Evolutionary conservation across 2,888 invertebrate genomes (phyloP).

Genomic region (Heteromyza rotundicornis): DNA sequence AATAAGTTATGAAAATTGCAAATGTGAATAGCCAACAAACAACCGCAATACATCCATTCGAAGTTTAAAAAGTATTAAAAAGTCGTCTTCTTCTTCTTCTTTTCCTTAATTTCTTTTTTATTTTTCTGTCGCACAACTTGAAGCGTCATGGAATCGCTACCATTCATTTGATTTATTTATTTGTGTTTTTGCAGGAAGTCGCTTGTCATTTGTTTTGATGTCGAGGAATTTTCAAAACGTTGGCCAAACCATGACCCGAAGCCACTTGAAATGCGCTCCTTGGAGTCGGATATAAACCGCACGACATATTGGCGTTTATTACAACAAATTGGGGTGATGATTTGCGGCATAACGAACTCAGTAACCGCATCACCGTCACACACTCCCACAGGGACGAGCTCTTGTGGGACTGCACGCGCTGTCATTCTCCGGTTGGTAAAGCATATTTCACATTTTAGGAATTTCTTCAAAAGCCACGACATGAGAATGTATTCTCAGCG

Average conservation of each 20-base stretch:
- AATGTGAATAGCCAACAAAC: slow-evolving; percentile 7
- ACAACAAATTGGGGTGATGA: slow-evolving; percentile 54
- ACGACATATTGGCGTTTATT: slow-evolving; percentile 55
- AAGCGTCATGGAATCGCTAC: slow-evolving; percentile 37
- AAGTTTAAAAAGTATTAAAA: too few species aligned
- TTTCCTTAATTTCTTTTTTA: too few species aligned
- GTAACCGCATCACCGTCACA: not conserved
- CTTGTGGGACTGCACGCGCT: too few species aligned
- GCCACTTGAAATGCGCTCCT: slow-evolving; percentile 29
- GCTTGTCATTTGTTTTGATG: not conserved
- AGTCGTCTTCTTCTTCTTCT: too few species aligned
- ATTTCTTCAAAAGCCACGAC: not conserved
- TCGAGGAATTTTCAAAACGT: not conserved
- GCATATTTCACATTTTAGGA: slow-evolving; percentile 19
- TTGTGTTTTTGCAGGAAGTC: too few species aligned
- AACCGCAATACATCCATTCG: too few species aligned
- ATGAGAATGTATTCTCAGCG: too few species aligned
- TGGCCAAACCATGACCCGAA: slow-evolving; percentile 7
- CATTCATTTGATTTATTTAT: slow-evolving; percentile 45
- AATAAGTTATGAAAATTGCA: slow-evolving; percentile 51
- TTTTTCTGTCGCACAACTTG: too few species aligned
- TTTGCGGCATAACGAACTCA: slow-evolving; percentile 42
- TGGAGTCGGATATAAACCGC: slow-evolving; percentile 31
- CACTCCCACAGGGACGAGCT: too few species aligned
- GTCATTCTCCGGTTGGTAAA: too few species aligned